Percentiles rank a stretch among this genome's conserved stretches.
These are phyloP conservation scores for Serilophus lunatus DNA, from an alignment of 2,113 vertebrate species.

Conservation along the genomic window DNA sequence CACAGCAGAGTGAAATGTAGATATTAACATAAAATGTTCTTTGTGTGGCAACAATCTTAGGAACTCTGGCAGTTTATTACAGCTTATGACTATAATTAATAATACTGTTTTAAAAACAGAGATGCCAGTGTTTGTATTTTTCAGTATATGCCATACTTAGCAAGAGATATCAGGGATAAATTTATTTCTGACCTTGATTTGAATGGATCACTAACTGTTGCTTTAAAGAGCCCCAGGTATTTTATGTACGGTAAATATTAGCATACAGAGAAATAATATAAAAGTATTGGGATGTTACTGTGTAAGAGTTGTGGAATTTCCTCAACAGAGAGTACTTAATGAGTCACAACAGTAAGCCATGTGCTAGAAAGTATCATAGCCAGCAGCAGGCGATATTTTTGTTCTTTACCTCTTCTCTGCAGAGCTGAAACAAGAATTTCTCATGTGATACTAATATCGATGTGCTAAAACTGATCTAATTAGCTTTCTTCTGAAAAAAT, in stretches of 20 bases:
- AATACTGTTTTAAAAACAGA: not conserved
- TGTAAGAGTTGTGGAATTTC: not conserved
- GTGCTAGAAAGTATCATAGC: not conserved
- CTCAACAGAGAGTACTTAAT: not conserved
- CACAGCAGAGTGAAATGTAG: not conserved
- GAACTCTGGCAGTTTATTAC: not conserved
- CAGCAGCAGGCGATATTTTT: not conserved
- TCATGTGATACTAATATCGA: not conserved
- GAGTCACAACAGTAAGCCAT: not conserved
- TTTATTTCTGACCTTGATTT: not conserved
- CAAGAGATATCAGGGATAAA: not conserved
- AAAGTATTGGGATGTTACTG: not conserved
- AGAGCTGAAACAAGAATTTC: not conserved
- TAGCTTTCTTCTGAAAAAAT: conserved; percentile 13
- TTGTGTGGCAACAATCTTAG: not conserved
- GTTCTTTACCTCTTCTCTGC: not conserved
- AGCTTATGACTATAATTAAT: not conserved
- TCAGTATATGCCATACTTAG: not conserved
- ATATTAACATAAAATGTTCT: not conserved
- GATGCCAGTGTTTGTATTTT: not conserved
- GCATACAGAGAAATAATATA: not conserved
- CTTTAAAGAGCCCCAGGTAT: not conserved
- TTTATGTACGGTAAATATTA: not conserved
- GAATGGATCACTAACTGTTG: not conserved
- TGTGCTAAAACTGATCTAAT: not conserved